Percentiles rank a stretch among this genome's conserved stretches.
Evolutionary conservation across 2,797 vertebrate species (phyloP).

Genomic region (Dermochelys coriacea): DNA sequence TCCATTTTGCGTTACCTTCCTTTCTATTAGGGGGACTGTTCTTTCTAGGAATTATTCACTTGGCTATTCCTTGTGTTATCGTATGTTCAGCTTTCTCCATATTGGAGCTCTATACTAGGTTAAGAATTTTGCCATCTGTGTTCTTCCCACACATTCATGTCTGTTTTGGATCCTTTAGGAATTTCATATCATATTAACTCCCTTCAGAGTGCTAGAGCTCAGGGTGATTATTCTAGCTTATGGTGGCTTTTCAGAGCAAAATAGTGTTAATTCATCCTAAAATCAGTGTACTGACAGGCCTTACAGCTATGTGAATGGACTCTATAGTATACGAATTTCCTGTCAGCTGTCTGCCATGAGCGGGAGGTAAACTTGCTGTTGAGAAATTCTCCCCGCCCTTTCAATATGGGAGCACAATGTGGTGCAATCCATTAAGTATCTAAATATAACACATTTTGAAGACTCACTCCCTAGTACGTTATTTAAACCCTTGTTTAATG

Average conservation of each 20-base stretch:
- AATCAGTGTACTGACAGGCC: neutral
- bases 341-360: neutral
- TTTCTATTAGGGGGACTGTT: neutral
- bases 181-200: neutral
- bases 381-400: conserved; percentile 48
- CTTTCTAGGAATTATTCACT: conserved; percentile 44
- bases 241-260: neutral
- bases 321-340: neutral
- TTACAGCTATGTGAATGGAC: neutral
- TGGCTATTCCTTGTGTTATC: conserved; percentile 21
- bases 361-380: neutral
- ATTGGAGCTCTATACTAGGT: conserved; percentile 58
- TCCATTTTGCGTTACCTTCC: conserved; percentile 8
- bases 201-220: neutral
- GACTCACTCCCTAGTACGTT: conserved; percentile 59
- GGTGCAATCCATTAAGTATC: neutral
- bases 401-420: neutral
- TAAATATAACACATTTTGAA: conserved; percentile 72
- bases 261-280: neutral
- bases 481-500: conserved; percentile 73
- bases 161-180: neutral
- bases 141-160: conserved; percentile 8
- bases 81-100: conserved; percentile 11
- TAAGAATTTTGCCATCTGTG: conserved; percentile 37
- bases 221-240: accelerated